Conservation (phyloP, 2,113 vertebrate species). For the Romanogobio albipinnatus region DNA sequence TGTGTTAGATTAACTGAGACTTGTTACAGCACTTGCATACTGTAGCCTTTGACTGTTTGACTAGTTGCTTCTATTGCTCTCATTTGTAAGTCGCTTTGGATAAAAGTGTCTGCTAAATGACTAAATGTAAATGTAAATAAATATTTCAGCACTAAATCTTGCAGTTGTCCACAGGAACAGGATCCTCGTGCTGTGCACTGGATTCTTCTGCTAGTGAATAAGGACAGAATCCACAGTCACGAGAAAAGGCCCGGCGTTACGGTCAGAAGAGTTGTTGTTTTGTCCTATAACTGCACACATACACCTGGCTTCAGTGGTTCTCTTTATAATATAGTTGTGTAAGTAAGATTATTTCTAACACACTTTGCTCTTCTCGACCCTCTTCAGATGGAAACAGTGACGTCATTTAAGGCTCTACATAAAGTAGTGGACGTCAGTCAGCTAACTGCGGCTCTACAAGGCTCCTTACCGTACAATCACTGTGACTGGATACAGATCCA, state of each 20-base stretch:
- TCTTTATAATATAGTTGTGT: not conserved
- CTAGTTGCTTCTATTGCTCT: no score
- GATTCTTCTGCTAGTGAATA: constrained; percentile 82
- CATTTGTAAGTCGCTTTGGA: no score
- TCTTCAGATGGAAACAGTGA: constrained; percentile 82
- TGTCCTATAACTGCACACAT: not conserved
- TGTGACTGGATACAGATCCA: constrained; percentile 89
- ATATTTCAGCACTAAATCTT: constrained; percentile 10
- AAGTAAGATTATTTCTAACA: not conserved
- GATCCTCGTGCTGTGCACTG: constrained; percentile 69
- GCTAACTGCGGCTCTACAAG: constrained; percentile 80
- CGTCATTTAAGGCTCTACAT: constrained; percentile 81
- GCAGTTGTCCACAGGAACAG: constrained; percentile 66
- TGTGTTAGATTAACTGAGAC: no score
- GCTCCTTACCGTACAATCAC: constrained; percentile 82
- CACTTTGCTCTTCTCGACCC: not conserved
- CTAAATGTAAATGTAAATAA: no score
- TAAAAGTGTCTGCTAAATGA: no score
- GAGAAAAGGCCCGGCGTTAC: constrained; percentile 78
- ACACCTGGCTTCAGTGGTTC: not conserved
- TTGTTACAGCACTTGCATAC: no score
- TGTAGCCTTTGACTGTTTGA: no score
- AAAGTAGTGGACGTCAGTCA: constrained; percentile 83
- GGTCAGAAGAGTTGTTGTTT: constrained; percentile 71
- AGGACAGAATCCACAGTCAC: constrained; percentile 71